Evolutionary conservation across 2,888 invertebrate species (phyloP), one percentile per base, ranked within the genome.

Genomic region (Holacanthella duospinosa): DNA sequence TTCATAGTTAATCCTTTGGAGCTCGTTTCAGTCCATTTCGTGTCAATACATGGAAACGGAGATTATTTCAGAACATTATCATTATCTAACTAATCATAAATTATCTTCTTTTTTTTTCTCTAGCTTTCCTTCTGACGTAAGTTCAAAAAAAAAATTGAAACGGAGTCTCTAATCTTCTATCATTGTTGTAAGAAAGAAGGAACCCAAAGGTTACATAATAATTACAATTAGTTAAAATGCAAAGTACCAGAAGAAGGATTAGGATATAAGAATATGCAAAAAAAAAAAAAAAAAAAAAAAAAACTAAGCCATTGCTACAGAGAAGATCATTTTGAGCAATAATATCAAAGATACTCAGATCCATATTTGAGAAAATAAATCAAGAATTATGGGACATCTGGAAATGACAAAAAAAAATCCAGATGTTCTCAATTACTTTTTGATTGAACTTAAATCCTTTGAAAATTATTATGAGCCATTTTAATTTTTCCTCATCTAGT

Each of bases 11-110:
- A n/a, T n/a, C n/a, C n/a, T n/a, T n/a, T 9, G 48, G 12, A 21
- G 48, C 19, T 21, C 48, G 48, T 48, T 48, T 48, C 48, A 48
- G 48, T 48, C 48, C 48, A 48, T 48, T 48, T 48, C 48, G 48
- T 48, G 48, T 48, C 48, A 48, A 48, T 48, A 48, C 48, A 48
- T 48, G 48, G 48, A 48, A 48, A 48, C 48, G 48, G 48, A 48
- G 48, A 48, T 48, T 48, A 48, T 48, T 48, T 4, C 21, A n/a
- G 12, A 9, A 48, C 19, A 48, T 9, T n/a, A n/a, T n/a, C n/a
- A n/a, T n/a, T n/a, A n/a, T n/a, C n/a, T n/a, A n/a, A n/a, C n/a
- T n/a, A n/a, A n/a, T n/a, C n/a, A n/a, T n/a, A n/a, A n/a, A n/a
- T n/a, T n/a, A n/a, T n/a, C n/a, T n/a, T n/a, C n/a, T n/a, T n/a